Evolutionary conservation across 2,888 invertebrate species (phyloP), one percentile per base, ranked within the genome.

Genomic region (Pasiphila rectangulata): DNA sequence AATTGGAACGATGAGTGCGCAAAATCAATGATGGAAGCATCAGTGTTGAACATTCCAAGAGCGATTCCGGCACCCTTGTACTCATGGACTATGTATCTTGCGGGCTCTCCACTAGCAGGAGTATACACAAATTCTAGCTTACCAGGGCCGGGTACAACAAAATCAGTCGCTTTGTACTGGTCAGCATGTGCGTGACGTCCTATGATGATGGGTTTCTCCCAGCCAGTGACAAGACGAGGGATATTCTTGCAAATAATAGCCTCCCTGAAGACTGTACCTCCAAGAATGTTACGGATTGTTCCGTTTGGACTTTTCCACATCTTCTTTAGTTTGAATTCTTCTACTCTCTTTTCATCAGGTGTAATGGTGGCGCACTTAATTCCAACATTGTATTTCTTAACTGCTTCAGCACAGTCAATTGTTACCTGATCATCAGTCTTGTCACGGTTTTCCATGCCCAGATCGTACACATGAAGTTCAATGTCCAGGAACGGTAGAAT

Each of bases 311-410:
- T 95, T 76, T 95, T 96, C 96, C 96, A 96, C 96, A 96, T 96
- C 76, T 95, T 91, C 73, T 96, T 95, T 59, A 96, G 77, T 1
- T 95, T 94, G 72, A 96, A 95, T 79, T 96, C 96, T 82, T 96
- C 95, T 0, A 99, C 98, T 74, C 99, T 91, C 23, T 96, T 95
- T 80, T 99, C 99, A 79, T 99, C 99, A 1, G 99, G 98, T 0
- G 99, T 99, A 57, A 99, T 99, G 1, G 99, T 96, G 15, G 99
- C 99, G 87, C 99, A 99, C 83, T 99, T 99, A 59, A 99, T 96
- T 27, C 99, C 99, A 38, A 99, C 99, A 83, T 97, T 98, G 90
- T 98, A 98, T 75, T 97, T 96, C 78, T 97, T 95, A 45, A 99
- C 92, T 7, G 99, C 99, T 79, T 98, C 94, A 4, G 99, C 99